Conservation (phyloP, 2,113 vertebrate genomes). For the Xyliphius kryptos region DNA sequence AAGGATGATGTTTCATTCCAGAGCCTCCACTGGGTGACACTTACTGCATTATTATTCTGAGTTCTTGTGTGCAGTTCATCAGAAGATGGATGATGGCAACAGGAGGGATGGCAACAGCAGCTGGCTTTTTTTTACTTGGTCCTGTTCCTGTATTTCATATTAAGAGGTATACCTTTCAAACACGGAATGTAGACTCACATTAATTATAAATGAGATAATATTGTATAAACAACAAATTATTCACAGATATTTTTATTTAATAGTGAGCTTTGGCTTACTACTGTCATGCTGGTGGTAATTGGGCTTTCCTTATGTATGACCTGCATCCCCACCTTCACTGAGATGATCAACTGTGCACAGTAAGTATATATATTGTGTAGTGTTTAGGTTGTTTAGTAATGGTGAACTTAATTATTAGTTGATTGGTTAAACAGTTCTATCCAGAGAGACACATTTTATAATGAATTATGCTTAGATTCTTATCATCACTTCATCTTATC, state of each 20-base stretch:
- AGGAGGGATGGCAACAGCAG: conserved; percentile 67
- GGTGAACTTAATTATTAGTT: too few species aligned
- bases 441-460: too few species aligned
- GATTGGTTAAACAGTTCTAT: too few species aligned
- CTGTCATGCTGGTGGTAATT: conserved; percentile 73
- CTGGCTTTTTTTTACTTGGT: conserved; percentile 76
- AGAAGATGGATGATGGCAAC: conserved; percentile 75
- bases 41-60: too few species aligned
- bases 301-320: conserved; percentile 83
- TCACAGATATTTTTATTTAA: conserved; percentile 13
- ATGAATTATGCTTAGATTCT: too few species aligned
- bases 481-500: too few species aligned
- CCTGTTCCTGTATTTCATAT: conserved; percentile 79
- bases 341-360: conserved; percentile 79
- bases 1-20: too few species aligned
- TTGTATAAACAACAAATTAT: too few species aligned
- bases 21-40: too few species aligned
- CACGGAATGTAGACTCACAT: conserved; percentile 2
- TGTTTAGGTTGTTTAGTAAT: too few species aligned
- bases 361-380: too few species aligned
- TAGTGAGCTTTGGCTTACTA: conserved; percentile 87
- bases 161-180: conserved; percentile 60
- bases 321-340: conserved; percentile 80
- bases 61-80: conserved; percentile 49
- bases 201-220: not conserved